Percentiles rank a stretch among this genome's conserved stretches.
Evolutionary conservation across 2,797 vertebrate genomes (phyloP).

Genomic region (Pyrocephalus nanus): DNA sequence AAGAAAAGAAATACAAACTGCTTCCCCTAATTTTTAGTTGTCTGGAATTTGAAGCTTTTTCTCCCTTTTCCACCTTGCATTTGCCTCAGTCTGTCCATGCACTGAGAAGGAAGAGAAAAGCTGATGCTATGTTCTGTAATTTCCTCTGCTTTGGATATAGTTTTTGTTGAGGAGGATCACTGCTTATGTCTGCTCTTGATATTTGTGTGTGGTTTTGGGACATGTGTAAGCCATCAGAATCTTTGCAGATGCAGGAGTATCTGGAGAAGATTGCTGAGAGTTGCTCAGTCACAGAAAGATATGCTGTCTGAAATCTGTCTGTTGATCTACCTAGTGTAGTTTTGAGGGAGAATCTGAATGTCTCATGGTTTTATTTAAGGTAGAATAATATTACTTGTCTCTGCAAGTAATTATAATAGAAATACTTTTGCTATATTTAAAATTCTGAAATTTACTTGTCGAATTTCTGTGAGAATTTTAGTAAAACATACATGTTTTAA

Average conservation of each 20-base stretch:
- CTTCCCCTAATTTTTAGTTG: background rate
- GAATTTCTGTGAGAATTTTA: background rate
- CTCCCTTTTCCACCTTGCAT: background rate
- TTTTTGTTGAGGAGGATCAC: background rate
- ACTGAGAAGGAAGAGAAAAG: background rate
- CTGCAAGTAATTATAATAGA: background rate
- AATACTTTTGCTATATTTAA: slow-evolving; percentile 10
- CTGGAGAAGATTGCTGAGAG: background rate
- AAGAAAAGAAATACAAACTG: slow-evolving; percentile 8
- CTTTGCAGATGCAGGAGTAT: background rate
- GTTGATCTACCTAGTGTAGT: background rate
- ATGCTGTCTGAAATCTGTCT: background rate
- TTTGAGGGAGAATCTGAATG: slow-evolving; percentile 18
- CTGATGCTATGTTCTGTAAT: background rate
- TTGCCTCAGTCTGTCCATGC: background rate
- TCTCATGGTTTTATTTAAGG: slow-evolving; percentile 34
- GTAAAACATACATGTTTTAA: background rate
- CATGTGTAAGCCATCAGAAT: background rate
- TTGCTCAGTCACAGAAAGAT: slow-evolving; percentile 43
- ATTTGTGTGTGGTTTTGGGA: background rate
- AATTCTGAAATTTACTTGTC: background rate
- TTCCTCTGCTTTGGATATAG: background rate
- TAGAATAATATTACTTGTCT: slow-evolving; percentile 32
- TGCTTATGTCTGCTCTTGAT: background rate
- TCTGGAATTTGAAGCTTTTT: slow-evolving; percentile 22